phyloP scores from a whole-genome alignment of 2,888 invertebrate species.

The Thecocarcelia acutangulata region DNA sequence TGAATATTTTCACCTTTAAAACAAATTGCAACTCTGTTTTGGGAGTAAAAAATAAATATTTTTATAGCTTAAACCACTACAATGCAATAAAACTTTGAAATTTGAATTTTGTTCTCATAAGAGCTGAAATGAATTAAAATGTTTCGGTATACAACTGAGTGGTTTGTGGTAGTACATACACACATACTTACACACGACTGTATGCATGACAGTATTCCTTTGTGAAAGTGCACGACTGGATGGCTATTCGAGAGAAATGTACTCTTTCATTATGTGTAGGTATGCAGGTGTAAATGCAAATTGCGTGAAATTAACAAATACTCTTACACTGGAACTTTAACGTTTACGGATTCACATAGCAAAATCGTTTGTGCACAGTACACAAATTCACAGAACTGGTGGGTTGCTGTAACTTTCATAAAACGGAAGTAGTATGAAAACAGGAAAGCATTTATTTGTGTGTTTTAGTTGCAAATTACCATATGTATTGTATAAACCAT shows the following conservation, averaged over 20 bases:
- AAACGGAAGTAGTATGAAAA: not conserved
- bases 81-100: conserved; percentile 49
- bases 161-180: not conserved
- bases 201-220: not conserved
- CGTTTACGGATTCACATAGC: not conserved
- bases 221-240: not conserved
- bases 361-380: not conserved
- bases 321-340: not conserved
- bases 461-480: conserved; percentile 15
- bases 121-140: conserved; percentile 1
- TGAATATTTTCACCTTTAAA: not conserved
- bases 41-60: conserved; percentile 35
- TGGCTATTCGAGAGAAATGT: not conserved
- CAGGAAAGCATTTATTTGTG: conserved; percentile 10
- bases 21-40: not conserved
- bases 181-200: too few species aligned
- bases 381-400: not conserved
- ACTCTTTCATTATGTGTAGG: conserved; percentile 17
- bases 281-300: conserved; percentile 60
- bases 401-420: not conserved
- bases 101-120: not conserved
- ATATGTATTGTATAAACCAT: not conserved
- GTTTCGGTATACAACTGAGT: not conserved
- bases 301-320: conserved; percentile 45
- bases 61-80: conserved; percentile 52